A percentile compares a stretch with the other conserved stretches of the same genome.
Evolutionary conservation across 2,797 vertebrate genomes (phyloP).

Genomic region (Tokudaia muenninki): DNA sequence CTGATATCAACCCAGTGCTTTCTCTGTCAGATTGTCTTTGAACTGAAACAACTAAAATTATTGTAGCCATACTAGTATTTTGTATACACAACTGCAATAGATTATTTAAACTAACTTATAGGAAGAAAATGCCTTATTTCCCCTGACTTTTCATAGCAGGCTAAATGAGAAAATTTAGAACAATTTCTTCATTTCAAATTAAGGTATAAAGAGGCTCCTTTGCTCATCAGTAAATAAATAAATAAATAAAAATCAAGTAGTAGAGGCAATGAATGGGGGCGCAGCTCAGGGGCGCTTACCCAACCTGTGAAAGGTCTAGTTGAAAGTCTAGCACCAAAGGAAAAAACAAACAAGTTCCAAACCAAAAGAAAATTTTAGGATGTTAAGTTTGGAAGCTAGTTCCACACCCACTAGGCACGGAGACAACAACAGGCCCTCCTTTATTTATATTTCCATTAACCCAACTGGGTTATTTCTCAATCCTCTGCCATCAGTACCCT

Average conservation of each 20-base stretch:
- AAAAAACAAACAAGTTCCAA: not conserved
- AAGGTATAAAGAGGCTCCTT: not conserved
- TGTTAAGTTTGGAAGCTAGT: not conserved
- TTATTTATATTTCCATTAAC: not conserved
- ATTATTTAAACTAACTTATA: not conserved
- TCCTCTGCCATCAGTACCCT: not conserved
- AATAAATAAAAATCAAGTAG: not conserved
- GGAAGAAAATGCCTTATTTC: not conserved
- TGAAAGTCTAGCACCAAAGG: not conserved
- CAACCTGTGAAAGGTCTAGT: not conserved
- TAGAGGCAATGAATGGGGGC: no score
- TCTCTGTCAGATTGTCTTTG: not conserved
- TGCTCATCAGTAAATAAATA: not conserved
- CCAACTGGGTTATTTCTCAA: not conserved
- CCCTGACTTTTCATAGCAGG: not conserved
- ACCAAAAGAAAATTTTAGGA: not conserved
- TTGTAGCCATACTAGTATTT: not conserved
- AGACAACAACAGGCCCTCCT: not conserved
- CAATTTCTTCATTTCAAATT: conserved; percentile 12
- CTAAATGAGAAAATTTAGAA: not conserved
- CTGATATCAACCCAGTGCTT: not conserved
- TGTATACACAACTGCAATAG: not conserved
- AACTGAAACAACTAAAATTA: conserved; percentile 42
- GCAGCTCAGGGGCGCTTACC: not conserved
- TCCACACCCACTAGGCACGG: not conserved